Percentiles rank a stretch among this genome's conserved stretches.
Conservation (phyloP, 2,888 invertebrate genomes). For the Drosophila recens region DNA sequence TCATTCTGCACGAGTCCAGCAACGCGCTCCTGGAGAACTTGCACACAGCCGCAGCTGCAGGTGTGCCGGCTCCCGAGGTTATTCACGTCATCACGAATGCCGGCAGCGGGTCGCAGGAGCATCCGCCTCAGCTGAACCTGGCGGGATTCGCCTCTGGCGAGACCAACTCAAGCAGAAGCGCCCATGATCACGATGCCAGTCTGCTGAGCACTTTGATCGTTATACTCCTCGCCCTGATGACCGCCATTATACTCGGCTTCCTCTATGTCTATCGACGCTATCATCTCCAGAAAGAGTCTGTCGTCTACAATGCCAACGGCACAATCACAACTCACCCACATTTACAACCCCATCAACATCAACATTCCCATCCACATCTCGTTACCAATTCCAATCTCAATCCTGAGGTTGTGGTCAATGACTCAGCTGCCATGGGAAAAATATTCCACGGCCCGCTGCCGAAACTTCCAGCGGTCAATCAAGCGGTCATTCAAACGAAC, state of each 20-base stretch:
- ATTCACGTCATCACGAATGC: conserved; percentile 83
- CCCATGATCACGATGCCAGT: conserved; percentile 76
- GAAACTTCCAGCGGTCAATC: conserved; percentile 77
- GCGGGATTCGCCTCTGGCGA: conserved; percentile 64
- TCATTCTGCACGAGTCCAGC: conserved; percentile 82
- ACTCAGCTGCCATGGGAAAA: conserved; percentile 66
- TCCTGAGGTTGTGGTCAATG: conserved; percentile 71
- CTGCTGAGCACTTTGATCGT: conserved; percentile 79
- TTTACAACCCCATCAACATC: background rate
- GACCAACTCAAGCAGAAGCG: conserved; percentile 43
- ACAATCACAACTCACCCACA: conserved; percentile 48
- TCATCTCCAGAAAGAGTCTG: conserved; percentile 74
- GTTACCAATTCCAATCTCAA: conserved; percentile 12
- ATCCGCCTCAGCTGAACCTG: conserved; percentile 60
- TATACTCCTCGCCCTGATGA: conserved; percentile 80
- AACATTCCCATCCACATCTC: conserved; percentile 8
- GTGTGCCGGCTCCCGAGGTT: conserved; percentile 80
- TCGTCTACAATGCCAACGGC: conserved; percentile 67
- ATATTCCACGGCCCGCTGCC: conserved; percentile 83
- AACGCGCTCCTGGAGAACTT: conserved; percentile 74
- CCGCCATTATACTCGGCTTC: conserved; percentile 78
- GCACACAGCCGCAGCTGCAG: conserved; percentile 60
- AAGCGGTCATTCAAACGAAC: conserved; percentile 78
- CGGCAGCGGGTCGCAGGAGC: conserved; percentile 51
- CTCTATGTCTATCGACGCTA: conserved; percentile 82